Base-by-base conservation (phyloP, 1,140 invertebrate species). In the Gonatopus flavifemur region DNA sequence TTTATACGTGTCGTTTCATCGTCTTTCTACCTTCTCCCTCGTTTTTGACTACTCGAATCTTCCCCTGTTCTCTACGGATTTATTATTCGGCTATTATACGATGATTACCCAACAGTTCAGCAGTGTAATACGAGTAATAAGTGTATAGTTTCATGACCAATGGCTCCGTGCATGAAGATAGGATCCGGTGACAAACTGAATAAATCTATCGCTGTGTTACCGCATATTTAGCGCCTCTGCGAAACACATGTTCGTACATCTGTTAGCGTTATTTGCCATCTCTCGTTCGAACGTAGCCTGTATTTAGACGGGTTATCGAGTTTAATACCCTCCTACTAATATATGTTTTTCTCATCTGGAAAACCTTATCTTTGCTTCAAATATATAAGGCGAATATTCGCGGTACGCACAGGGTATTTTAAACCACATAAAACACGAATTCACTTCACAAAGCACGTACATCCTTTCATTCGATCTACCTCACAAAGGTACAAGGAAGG, bases 121-220 rank as follows among this genome's bases (percentile, higher is more conserved):
- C 67, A 67, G 64, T 71, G 72, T 74, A 74, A 74, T 64, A 66
- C 57, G 72, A 73, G 70, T 69, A 72, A 71, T 66, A 71, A 71
- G 62, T 57, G 62, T 66, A 57, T 57, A 73, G 56, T 69, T 63
- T 69, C 57, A 53, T 45, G 52, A 37, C 55, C 49, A 57, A 30
- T 9, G 47, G 39, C 57, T n/a, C n/a, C n/a, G n/a, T n/a, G n/a
- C n/a, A n/a, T n/a, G n/a, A n/a, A n/a, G n/a, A n/a, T n/a, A n/a
- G 60, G 69, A 65, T 74, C 71, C 64, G 53, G 59, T 74, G 68
- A 74, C 71, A 74, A 67, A 70, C 58, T 49, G 57, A 68, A 68
- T 70, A 67, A 71, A 70, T 62, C 59, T 43, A 41, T 58, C 51
- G 53, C 39, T 52, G 41, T 65, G 50, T 64, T 64, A 60, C 56